These are phyloP conservation scores for Drosophila rubida DNA, from an alignment of 2,888 invertebrate genomes.

Conservation along the genomic window DNA sequence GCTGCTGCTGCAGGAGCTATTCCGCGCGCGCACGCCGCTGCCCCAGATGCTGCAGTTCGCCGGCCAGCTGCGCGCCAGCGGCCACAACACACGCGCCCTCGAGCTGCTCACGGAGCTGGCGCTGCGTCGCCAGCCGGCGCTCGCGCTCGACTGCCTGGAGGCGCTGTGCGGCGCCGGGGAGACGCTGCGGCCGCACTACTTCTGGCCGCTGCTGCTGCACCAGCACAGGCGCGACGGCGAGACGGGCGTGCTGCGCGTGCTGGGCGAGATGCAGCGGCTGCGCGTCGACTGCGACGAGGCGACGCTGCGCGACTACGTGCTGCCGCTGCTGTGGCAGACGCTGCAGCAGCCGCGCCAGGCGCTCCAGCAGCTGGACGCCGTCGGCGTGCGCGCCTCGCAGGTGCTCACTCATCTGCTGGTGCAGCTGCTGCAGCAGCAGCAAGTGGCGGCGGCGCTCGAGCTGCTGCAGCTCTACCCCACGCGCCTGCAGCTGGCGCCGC, in stretches of 20 bases:
- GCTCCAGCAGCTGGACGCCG: constrained; percentile 73
- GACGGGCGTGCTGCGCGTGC: constrained; percentile 85
- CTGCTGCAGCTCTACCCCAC: constrained; percentile 83
- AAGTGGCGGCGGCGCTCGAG: constrained; percentile 46
- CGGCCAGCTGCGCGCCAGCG: constrained; percentile 64
- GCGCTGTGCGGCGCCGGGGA: constrained; percentile 66
- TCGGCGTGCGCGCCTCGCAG: constrained; percentile 75
- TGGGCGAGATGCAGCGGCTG: constrained; percentile 86
- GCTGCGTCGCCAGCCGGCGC: constrained; percentile 82
- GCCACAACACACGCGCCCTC: constrained; percentile 82
- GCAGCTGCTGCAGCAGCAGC: constrained; percentile 76
- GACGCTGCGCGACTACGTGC: constrained; percentile 86
- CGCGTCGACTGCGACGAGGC: constrained; percentile 87
- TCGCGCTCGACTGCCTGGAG: constrained; percentile 66
- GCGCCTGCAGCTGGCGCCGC: constrained; percentile 85
- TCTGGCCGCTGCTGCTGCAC: constrained; percentile 88
- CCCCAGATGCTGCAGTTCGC: constrained; percentile 81
- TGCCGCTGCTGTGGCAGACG: constrained; percentile 85
- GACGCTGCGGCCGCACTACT: constrained; percentile 87
- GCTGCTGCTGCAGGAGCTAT: constrained; percentile 87
- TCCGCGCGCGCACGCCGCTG: constrained; percentile 85
- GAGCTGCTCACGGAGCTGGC: constrained; percentile 87
- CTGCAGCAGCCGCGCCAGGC: constrained; percentile 73
- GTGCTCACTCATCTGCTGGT: constrained; percentile 70
- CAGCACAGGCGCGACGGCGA: constrained; percentile 86